Base-by-base conservation (phyloP, 2,888 invertebrate species). In the Eristalis pertinax region DNA sequence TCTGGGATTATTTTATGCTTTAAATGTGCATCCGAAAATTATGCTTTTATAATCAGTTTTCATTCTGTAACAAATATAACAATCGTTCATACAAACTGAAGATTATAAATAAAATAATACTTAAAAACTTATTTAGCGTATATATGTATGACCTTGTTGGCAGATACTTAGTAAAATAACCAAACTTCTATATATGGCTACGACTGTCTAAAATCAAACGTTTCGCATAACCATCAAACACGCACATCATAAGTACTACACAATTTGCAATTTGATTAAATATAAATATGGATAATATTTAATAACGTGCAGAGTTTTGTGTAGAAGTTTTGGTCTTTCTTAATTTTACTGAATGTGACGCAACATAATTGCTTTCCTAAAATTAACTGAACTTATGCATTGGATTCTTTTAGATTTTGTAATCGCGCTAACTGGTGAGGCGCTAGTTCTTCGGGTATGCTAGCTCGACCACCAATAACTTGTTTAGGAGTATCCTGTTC, bases 351-450 rank as follows among this genome's bases (percentile, higher is more conserved):
- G 41, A 41, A 41, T 15, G 2, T 15, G 41, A 4, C 4, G 41
- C 15, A 41, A 41, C 41, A 41, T 4, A 15, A 41, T 41, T 15
- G 4, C 43, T n/a, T 43, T 43, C 5, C 1, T 35, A 13, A 69
- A 35, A 11, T 64, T 2, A 73, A 68, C 62, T 68, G 1, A 2
- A 62, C 69, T 93, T 96, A 98, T 94, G 98, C 98, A 93, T 97
- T 97, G 86, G 98, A 98, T 93, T 98, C 98, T 93, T 98, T 98
- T 83, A 98, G 95, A 92, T 97, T 96, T 92, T 97, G 97, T 90
- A 98, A 95, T 92, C 97, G 95, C 85, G 97, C 97, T 90, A 98
- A 94, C 92, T 97, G 97, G 91, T 97, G 97, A 35, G 97, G 97
- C 91, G 97, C 97, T 88, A 98, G 94, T 93, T 97, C 98, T 93